Evolutionary conservation across 2,888 invertebrate genomes (phyloP), one percentile per base, ranked within the genome.

Genomic region (Melipona bicolor): DNA sequence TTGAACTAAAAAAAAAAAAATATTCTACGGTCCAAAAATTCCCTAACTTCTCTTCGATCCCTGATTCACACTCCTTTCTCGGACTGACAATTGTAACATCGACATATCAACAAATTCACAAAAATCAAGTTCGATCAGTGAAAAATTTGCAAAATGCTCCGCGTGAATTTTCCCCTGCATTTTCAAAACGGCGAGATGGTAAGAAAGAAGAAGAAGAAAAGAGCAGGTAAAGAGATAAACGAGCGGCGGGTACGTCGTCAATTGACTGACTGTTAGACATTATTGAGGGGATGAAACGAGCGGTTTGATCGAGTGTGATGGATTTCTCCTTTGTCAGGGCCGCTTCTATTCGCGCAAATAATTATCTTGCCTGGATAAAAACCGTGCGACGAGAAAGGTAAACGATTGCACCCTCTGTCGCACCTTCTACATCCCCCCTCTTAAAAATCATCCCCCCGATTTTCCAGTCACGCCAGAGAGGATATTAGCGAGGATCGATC

Each of bases 251-350:
- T 80, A 86, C 72, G 21, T 78, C 59, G 83, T 80, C 75, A 74
- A 83, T 78, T 69, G 83, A 56, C 59, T 64, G 80, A 86, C 69
- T 81, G 76, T 83, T 84, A 81, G 71, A 68, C 76, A 75, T 79
- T 84, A 84, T 79, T 70, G 83, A 9, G 43, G 72, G 50, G 75
- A 64, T 56, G 68, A 72, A 78, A 67, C 74, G 83, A 27, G 43
- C 77, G 61, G 73, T 54, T 80, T 87, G 82, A 81, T 87, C 83
- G 87, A 87, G 76, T 87, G 75, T 87, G 84, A 87, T 87, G 85
- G 84, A 83, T 88, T 79, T 67, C 52, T 32, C 79, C 74, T 24
- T 71, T 71, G 79, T 73, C 73, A 64, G 32, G n/a, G 32, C 50
- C 19, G 50, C 62, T 19, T 62, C 32, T 50, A 73, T 73, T 64